Conservation (phyloP, 1,140 invertebrate genomes). For the Zaprionus davidi region DNA sequence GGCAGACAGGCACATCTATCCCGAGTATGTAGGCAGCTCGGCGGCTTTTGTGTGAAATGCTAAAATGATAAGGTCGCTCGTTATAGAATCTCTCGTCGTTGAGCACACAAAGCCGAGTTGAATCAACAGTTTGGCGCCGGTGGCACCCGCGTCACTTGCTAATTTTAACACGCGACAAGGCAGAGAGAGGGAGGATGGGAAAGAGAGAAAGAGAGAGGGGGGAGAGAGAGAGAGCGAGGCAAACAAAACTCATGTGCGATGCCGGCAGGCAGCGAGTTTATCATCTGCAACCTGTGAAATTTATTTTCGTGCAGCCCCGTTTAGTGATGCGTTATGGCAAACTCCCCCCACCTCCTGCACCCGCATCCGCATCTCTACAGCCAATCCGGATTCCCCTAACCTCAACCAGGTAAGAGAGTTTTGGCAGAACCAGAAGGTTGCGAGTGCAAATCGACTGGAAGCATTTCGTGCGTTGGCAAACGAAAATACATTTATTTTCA, state of each 20-base stretch:
- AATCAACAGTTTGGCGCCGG: conserved; percentile 78
- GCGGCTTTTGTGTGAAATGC: conserved; percentile 61
- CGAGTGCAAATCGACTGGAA: conserved; percentile 75
- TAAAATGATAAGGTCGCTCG: conserved; percentile 65
- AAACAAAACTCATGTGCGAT: conserved; percentile 25
- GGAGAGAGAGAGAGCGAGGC: neutral
- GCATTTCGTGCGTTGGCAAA: conserved; percentile 71
- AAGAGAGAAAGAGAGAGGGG: neutral
- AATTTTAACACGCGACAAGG: conserved; percentile 62
- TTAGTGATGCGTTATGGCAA: conserved; percentile 74
- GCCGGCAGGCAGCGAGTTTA: conserved; percentile 47
- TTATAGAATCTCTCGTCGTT: conserved; percentile 50
- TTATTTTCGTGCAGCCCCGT: conserved; percentile 71
- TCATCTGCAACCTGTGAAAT: conserved; percentile 68
- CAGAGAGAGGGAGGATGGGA: neutral
- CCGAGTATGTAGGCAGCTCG: conserved; percentile 27
- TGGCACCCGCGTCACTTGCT: conserved; percentile 52
- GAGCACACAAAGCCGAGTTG: conserved; percentile 38
- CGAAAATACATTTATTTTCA: conserved; percentile 63
- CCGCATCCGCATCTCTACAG: neutral
- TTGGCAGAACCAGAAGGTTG: conserved; percentile 54
- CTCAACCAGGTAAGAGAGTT: conserved; percentile 34
- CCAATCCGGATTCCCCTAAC: neutral
- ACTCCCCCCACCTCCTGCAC: conserved; percentile 8
- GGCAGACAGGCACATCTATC: conserved; percentile 23